Percentiles rank a stretch among this genome's conserved stretches.
Evolutionary conservation across 1,140 invertebrate species (phyloP).

Genomic region (Drosophila repletoides): DNA sequence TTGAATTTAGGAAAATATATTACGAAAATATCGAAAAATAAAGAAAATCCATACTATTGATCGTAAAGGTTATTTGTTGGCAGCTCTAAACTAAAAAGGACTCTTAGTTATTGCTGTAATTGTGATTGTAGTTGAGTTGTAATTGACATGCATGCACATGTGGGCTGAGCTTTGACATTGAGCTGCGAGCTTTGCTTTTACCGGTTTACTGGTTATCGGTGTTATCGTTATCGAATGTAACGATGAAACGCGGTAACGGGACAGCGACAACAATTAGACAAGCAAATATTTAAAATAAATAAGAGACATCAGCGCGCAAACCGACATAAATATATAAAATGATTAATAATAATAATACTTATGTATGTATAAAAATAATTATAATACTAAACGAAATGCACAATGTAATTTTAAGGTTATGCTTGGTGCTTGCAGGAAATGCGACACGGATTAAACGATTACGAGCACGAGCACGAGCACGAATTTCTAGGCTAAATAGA

Average conservation of each 20-base stretch:
- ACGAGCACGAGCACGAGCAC: conserved; percentile 4
- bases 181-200: not conserved
- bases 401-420: conserved; percentile 1
- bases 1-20: too few species aligned
- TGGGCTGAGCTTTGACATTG: not conserved
- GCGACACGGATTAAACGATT: not conserved
- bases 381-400: conserved; percentile 13
- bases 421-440: not conserved
- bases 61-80: too few species aligned
- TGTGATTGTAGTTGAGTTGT: too few species aligned
- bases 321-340: not conserved
- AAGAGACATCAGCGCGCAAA: too few species aligned
- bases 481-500: not conserved
- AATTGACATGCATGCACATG: conserved; percentile 23
- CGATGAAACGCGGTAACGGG: too few species aligned
- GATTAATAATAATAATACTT: too few species aligned
- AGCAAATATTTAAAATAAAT: conserved; percentile 4
- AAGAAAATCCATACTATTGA: too few species aligned
- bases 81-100: not conserved
- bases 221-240: conserved; percentile 3
- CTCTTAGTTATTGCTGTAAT: not conserved
- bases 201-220: not conserved
- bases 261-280: not conserved
- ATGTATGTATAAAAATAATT: too few species aligned
- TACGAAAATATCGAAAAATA: too few species aligned